These are phyloP conservation scores for Xenopus borealis DNA, from an alignment of 2,113 vertebrate genomes.

Conservation along the genomic window DNA sequence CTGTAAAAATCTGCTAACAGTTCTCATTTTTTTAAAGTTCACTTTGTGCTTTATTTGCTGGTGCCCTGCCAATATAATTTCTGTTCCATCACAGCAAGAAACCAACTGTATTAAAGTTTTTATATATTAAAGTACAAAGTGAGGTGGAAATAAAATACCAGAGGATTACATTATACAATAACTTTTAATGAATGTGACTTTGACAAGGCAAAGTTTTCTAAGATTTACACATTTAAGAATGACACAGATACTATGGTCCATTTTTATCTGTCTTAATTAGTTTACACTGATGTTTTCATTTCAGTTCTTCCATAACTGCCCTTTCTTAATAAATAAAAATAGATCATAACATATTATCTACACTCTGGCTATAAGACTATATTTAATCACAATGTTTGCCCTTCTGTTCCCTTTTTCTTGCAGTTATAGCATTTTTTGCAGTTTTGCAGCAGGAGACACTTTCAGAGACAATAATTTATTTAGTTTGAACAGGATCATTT, in stretches of 20 bases:
- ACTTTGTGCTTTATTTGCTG: slow-evolving; percentile 3
- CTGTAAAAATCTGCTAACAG: too few relatives aligned
- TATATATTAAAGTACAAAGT: slow-evolving; percentile 1
- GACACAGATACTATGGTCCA: neutral
- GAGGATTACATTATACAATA: slow-evolving; percentile 12
- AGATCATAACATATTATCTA: neutral
- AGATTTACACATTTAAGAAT: slow-evolving; percentile 20
- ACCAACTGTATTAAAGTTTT: slow-evolving; percentile 7
- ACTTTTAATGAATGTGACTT: slow-evolving; percentile 32
- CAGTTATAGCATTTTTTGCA: neutral
- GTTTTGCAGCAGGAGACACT: too few relatives aligned
- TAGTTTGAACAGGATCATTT: neutral
- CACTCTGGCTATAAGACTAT: neutral
- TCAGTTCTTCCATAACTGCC: neutral
- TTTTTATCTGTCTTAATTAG: slow-evolving; percentile 8
- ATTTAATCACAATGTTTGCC: neutral
- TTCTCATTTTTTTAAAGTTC: neutral
- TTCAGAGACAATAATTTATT: neutral
- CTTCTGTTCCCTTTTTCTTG: neutral
- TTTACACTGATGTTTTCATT: neutral
- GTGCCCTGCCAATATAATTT: neutral
- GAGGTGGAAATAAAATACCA: neutral
- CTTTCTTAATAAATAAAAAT: neutral
- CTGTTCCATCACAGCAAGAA: slow-evolving; percentile 29
- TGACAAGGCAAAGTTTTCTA: neutral